These are phyloP conservation scores for Corythaixoides concolor DNA, from an alignment of 2,113 vertebrate species.

Conservation along the genomic window DNA sequence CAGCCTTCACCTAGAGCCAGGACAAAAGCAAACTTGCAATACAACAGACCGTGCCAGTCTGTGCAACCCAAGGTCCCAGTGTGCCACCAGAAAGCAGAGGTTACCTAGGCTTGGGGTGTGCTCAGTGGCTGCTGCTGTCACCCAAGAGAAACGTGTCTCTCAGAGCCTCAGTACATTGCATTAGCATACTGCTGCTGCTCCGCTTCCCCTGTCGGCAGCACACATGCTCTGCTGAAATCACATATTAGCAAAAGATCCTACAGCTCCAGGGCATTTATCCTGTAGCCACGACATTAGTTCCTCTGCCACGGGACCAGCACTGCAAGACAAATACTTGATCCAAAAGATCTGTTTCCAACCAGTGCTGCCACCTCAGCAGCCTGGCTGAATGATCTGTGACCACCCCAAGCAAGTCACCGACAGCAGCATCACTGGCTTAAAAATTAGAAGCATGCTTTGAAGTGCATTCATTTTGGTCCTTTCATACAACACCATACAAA, in stretches of 20 bases:
- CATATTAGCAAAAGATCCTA: background rate
- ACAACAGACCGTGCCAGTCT: background rate
- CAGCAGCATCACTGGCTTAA: background rate
- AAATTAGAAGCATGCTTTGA: background rate
- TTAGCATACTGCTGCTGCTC: background rate
- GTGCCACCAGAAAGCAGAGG: background rate
- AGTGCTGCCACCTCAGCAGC: background rate
- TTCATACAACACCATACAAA: background rate
- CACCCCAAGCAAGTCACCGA: accelerated
- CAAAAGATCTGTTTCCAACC: background rate
- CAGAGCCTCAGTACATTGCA: background rate
- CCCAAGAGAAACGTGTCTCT: background rate
- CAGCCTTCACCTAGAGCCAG: background rate
- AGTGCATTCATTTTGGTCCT: background rate
- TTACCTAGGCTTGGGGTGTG: background rate
- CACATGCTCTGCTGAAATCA: background rate
- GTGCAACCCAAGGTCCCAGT: background rate
- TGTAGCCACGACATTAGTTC: background rate
- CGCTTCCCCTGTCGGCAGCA: background rate
- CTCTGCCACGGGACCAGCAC: background rate
- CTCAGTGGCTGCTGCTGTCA: background rate
- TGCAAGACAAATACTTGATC: background rate
- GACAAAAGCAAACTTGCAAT: background rate
- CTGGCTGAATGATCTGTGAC: accelerated
- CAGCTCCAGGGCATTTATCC: background rate